Conservation (phyloP, 2,888 invertebrate species). For the Synanthedon tipuliformis region DNA sequence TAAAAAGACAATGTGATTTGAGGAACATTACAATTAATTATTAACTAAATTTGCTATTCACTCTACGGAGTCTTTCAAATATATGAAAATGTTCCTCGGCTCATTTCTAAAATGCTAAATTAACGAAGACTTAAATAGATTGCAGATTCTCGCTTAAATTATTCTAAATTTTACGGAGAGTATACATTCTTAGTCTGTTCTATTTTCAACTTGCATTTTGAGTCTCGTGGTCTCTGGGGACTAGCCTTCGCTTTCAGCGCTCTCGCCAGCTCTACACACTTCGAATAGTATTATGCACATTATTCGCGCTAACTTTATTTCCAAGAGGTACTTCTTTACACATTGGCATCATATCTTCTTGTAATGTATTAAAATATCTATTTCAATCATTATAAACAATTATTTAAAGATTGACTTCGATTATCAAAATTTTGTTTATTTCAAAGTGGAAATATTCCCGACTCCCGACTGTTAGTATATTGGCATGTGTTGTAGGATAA, state of each 20-base stretch:
- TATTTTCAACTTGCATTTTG: constrained; percentile 47
- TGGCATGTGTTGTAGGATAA: constrained; percentile 33
- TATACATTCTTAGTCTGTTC: constrained; percentile 40
- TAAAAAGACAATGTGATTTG: constrained; percentile 26
- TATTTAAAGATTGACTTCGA: constrained; percentile 7
- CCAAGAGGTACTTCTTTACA: constrained; percentile 3
- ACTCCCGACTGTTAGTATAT: constrained; percentile 25
- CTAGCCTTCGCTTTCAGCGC: constrained; percentile 36
- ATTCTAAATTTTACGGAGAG: constrained; percentile 31
- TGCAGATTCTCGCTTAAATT: constrained; percentile 48
- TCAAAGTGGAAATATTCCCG: constrained; percentile 5
- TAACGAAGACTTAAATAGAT: constrained; percentile 52
- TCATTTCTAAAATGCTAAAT: constrained; percentile 37
- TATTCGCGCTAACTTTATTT: constrained; percentile 25
- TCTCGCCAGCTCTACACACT: constrained; percentile 36
- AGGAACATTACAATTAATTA: constrained; percentile 25
- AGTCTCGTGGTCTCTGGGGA: constrained; percentile 20
- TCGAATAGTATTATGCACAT: constrained; percentile 50
- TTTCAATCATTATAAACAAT: neutral
- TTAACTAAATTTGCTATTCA: neutral
- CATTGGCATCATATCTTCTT: constrained; percentile 38
- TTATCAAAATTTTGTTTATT: constrained; percentile 18
- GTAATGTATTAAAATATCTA: constrained; percentile 59
- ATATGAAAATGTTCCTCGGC: constrained; percentile 50
- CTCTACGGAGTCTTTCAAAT: constrained; percentile 5